phyloP scores from a whole-genome alignment of 2,113 vertebrate genomes.

The Manacus vitellinus region DNA sequence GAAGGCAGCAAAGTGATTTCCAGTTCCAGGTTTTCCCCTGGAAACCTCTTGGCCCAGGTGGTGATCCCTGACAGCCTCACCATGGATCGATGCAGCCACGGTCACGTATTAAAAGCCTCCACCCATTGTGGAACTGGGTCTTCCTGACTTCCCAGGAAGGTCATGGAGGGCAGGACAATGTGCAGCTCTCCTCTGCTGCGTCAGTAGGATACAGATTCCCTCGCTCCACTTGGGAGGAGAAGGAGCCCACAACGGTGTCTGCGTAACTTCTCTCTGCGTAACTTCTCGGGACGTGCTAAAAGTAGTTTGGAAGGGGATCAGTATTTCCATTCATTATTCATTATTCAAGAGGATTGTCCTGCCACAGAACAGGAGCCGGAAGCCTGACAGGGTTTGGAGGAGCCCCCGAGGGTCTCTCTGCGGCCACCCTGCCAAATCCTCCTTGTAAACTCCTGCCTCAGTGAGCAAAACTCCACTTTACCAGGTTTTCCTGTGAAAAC shows the following conservation, averaged over 20 bases:
- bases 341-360: not conserved
- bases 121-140: not conserved
- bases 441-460: not conserved
- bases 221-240: fast-evolving
- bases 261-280: fast-evolving
- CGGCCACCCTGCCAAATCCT: not conserved
- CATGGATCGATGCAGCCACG: fast-evolving
- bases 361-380: not conserved
- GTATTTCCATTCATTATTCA: not conserved
- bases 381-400: not conserved
- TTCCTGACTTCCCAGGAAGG: not conserved
- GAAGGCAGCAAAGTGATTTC: not conserved
- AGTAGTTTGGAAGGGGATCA: not conserved
- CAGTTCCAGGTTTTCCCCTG: not conserved
- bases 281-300: not conserved
- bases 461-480: not conserved
- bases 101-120: fast-evolving
- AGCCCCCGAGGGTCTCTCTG: not conserved
- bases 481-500: not conserved
- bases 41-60: not conserved
- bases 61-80: fast-evolving
- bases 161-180: not conserved
- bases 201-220: not conserved
- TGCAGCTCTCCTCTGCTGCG: not conserved
- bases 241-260: fast-evolving